Base-by-base conservation (phyloP, 2,797 vertebrate genomes). In the Aselliscus stoliczkanus region DNA sequence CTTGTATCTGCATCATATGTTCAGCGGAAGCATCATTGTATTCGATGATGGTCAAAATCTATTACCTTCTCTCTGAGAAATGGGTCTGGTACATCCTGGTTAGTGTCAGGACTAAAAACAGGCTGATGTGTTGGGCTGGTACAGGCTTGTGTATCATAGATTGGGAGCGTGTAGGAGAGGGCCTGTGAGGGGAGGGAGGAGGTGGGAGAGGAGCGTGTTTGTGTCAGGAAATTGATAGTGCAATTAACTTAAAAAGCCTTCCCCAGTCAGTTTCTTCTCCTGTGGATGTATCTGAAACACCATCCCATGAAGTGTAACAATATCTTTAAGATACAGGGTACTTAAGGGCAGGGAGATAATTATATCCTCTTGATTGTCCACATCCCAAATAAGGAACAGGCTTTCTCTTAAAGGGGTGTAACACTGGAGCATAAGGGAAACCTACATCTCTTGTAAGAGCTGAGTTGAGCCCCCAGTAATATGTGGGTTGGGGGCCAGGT, bases 281-380 rank as follows among this genome's bases (percentile, higher is more conserved):
- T 10, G 23, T 15, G 72, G 37, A 50, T n/a, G 65, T 34, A 42
- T 52, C 64, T 93, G 97, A 95, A 97, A 97, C 23, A 54, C 42
- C 70, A 96, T 96, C 96, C 90, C 37, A 9, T 31, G 31, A 31
- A 76, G n/a, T 87, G 96, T 95, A 97, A 93, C 39, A 79, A 8
- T 94, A 94, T 47, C 92, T 95, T 87, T 54, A 91, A 94, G 96
- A 94, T 88, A 77, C 0, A 69, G 21, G 34, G 67, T 62, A 77
- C 90, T 94, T 73, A 75, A 88, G 37, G 52, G 23, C 15, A 44
- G 73, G 60, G 76, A 90, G 92, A 70, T 97, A 95, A 94, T 97
- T 90, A 90, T 90, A 90, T 96, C 96, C 72, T 95, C 75, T 70
- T 58, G 82, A 79, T 44, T 44, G 37, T 77, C 90, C 42, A 47